Evolutionary conservation across 1,140 invertebrate genomes (phyloP).

Genomic region (Thaumetopoea pityocampa): DNA sequence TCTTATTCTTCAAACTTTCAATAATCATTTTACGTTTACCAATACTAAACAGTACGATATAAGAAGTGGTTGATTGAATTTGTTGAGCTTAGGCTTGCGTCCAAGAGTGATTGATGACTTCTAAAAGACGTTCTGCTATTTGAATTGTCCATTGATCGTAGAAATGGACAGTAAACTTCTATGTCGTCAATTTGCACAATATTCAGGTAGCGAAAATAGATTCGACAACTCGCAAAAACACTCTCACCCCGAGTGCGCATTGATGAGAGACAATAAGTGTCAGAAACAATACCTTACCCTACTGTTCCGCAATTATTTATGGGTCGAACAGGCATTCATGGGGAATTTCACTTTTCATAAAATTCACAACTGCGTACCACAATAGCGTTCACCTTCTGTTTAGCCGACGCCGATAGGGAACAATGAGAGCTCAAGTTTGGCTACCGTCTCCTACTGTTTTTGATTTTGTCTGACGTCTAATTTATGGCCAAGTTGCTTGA

Average conservation of each 20-base stretch:
- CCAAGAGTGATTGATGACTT: no score
- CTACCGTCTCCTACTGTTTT: conserved; percentile 73
- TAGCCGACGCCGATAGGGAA: conserved; percentile 63
- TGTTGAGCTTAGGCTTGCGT: no score
- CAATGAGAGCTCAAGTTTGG: conserved; percentile 62
- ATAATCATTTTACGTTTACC: no score
- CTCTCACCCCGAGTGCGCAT: conserved; percentile 53
- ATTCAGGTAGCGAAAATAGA: conserved; percentile 44
- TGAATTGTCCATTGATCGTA: conserved; percentile 10
- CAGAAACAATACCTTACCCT: conserved; percentile 68
- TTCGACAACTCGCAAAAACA: conserved; percentile 46
- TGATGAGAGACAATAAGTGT: conserved; percentile 69
- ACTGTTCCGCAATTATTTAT: conserved; percentile 70
- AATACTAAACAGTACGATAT: no score
- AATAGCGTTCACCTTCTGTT: conserved; percentile 73
- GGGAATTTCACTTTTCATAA: conserved; percentile 76
- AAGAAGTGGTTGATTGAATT: no score
- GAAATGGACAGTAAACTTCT: conserved; percentile 28
- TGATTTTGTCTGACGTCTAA: conserved; percentile 67
- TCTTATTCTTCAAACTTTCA: no score
- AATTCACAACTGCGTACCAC: conserved; percentile 71
- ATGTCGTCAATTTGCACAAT: conserved; percentile 29
- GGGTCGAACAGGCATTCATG: conserved; percentile 62
- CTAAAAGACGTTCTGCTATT: not conserved
- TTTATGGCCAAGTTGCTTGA: conserved; percentile 57